A percentile compares a stretch with the other conserved stretches of the same genome.
phyloP scores from a whole-genome alignment of 1,140 invertebrate genomes.

The Protaetia brevitarsis region DNA sequence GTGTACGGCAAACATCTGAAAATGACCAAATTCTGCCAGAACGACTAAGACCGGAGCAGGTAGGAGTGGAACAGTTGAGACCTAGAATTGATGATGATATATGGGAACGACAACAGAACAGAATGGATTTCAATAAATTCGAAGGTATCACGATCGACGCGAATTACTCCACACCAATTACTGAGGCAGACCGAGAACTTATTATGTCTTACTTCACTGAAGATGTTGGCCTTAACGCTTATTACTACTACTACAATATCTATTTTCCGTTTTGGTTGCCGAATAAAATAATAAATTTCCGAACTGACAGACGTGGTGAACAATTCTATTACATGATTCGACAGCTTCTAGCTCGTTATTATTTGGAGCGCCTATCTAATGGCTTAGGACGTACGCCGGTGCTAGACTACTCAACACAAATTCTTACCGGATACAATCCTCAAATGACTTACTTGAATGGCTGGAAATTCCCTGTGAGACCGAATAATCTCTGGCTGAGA shows the following conservation, averaged over 20 bases:
- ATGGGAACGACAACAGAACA: background rate
- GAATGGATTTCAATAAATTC: background rate
- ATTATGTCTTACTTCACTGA: conserved; percentile 63
- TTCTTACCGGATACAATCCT: conserved; percentile 63
- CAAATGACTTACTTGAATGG: conserved; percentile 65
- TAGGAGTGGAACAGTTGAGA: background rate
- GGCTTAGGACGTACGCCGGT: conserved; percentile 58
- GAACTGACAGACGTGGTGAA: conserved; percentile 60
- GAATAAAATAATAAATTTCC: conserved; percentile 52
- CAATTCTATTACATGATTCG: conserved; percentile 60
- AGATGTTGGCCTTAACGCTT: conserved; percentile 65
- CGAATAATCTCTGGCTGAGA: conserved; percentile 35
- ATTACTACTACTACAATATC: conserved; percentile 60
- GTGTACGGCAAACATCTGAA: too few species aligned
- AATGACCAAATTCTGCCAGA: too few species aligned
- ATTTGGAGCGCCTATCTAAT: conserved; percentile 66
- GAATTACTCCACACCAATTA: conserved; percentile 45
- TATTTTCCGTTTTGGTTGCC: conserved; percentile 63
- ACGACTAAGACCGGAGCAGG: background rate
- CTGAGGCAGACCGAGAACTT: conserved; percentile 52
- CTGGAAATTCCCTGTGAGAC: conserved; percentile 60
- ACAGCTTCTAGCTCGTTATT: conserved; percentile 62
- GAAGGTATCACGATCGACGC: conserved; percentile 39
- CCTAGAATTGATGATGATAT: background rate
- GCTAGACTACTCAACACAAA: conserved; percentile 54